These are phyloP conservation scores for Sphaerophoria rueppellii DNA, from an alignment of 2,888 invertebrate species.

Conservation along the genomic window DNA sequence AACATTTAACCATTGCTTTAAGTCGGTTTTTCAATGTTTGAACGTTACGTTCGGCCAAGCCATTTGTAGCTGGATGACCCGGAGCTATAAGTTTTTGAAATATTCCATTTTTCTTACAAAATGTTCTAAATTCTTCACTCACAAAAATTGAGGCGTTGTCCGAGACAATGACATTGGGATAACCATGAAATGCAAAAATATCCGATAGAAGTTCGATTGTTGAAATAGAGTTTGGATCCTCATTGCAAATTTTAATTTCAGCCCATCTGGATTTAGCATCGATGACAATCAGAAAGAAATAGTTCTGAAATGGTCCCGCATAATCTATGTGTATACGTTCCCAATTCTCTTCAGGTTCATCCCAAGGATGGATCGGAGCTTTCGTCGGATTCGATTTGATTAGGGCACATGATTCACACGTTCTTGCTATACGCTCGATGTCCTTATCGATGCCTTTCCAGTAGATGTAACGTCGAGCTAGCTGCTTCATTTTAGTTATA, in stretches of 20 bases:
- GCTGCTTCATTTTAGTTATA: no score
- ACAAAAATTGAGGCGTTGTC: not conserved
- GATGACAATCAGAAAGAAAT: not conserved
- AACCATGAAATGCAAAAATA: not conserved
- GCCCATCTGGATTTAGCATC: not conserved
- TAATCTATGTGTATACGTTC: not conserved
- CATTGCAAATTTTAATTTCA: not conserved
- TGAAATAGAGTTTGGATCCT: not conserved
- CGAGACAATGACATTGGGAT: not conserved
- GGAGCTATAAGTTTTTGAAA: not conserved
- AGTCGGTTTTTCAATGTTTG: not conserved
- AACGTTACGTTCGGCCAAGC: not conserved
- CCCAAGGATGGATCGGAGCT: not conserved
- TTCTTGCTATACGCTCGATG: not conserved
- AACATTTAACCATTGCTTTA: not conserved
- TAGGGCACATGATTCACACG: not conserved
- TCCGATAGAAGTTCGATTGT: no score
- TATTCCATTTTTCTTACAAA: not conserved
- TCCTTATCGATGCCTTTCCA: constrained; percentile 8
- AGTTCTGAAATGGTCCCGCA: not conserved
- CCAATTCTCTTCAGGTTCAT: not conserved
- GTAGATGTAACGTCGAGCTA: not conserved
- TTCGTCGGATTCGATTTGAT: not conserved
- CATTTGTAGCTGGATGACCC: not conserved
- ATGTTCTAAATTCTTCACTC: not conserved